phyloP scores from a whole-genome alignment of 2,888 invertebrate genomes.

The Caenorhabditis plicata region DNA sequence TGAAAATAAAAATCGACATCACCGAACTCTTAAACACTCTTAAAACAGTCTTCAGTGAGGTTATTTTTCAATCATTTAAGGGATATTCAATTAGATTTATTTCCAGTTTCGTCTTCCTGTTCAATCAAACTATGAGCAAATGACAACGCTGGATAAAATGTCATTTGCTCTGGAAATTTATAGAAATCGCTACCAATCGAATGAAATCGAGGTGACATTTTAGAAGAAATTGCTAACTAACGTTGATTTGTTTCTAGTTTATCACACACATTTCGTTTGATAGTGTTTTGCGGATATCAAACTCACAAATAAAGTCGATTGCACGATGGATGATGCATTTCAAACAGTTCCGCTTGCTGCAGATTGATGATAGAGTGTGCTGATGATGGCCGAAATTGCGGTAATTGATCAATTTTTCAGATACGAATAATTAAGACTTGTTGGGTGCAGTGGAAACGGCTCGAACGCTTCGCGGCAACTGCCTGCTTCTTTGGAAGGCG shows the following conservation, averaged over 20 bases:
- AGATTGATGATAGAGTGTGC: conserved; percentile 11
- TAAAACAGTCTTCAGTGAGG: conserved; percentile 10
- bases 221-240: background rate
- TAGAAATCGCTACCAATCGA: conserved; percentile 13
- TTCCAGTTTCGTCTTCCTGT: no score
- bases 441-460: conserved; percentile 34
- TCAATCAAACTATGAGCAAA: background rate
- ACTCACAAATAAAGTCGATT: conserved; percentile 25
- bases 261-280: conserved; percentile 16
- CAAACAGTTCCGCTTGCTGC: conserved; percentile 10
- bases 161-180: conserved; percentile 17
- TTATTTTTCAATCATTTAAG: no score
- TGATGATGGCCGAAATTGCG: background rate
- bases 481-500: conserved; percentile 28
- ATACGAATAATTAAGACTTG: conserved; percentile 33
- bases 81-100: no score
- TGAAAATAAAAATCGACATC: conserved; percentile 24
- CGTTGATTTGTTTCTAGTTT: conserved; percentile 7
- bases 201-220: conserved; percentile 11
- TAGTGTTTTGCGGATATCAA: conserved; percentile 15
- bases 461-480: conserved; percentile 25
- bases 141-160: conserved; percentile 17
- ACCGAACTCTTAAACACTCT: conserved; percentile 21
- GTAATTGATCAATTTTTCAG: conserved; percentile 11
- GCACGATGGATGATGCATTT: conserved; percentile 36